These are phyloP conservation scores for Pomacea maculata DNA, from an alignment of 1,140 invertebrate genomes.

Conservation along the genomic window DNA sequence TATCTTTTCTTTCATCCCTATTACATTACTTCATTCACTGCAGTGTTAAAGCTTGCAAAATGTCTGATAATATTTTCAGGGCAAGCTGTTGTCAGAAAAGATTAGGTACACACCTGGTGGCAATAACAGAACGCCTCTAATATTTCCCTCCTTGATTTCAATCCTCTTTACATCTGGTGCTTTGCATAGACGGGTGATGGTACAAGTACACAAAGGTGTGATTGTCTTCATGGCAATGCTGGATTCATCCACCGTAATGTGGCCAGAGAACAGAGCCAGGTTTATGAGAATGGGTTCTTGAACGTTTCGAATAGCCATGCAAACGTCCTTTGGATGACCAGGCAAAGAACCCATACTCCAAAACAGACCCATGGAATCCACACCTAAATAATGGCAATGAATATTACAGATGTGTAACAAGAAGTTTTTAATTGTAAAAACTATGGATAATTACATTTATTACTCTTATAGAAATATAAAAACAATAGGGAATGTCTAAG, in stretches of 20 bases:
- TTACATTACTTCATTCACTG: too few relatives aligned
- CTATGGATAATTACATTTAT: too few relatives aligned
- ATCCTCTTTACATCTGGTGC: not conserved
- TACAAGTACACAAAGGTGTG: not conserved
- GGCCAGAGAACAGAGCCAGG: not conserved
- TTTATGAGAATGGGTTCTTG: not conserved
- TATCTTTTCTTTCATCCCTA: too few relatives aligned
- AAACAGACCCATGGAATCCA: constrained; percentile 6
- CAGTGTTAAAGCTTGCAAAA: too few relatives aligned
- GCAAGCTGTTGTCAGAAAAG: too few relatives aligned
- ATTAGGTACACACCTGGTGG: not conserved
- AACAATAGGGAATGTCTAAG: too few relatives aligned
- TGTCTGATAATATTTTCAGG: too few relatives aligned
- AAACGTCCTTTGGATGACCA: not conserved
- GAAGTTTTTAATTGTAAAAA: too few relatives aligned
- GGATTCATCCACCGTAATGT: not conserved
- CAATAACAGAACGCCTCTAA: constrained; percentile 4
- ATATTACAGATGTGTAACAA: too few relatives aligned
- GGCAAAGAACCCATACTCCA: not conserved
- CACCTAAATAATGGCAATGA: not conserved
- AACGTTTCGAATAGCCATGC: not conserved
- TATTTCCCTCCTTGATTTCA: not conserved
- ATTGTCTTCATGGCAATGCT: not conserved
- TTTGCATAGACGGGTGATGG: not conserved
- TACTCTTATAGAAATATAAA: too few relatives aligned